Evolutionary conservation across 2,888 invertebrate genomes (phyloP).

Genomic region (Dryadula phaetusa): DNA sequence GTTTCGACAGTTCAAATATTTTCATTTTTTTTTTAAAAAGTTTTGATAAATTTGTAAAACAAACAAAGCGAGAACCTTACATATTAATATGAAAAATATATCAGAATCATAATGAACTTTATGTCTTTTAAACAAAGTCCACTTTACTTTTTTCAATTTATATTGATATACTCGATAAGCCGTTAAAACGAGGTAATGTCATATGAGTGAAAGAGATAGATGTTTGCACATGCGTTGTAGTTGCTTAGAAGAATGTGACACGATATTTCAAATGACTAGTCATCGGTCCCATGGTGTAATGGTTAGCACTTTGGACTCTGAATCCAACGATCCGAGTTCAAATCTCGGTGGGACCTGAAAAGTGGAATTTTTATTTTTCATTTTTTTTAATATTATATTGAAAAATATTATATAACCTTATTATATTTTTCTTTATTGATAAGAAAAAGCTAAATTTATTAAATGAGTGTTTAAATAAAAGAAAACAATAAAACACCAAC

Average conservation of each 20-base stretch:
- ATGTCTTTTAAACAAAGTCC: neutral
- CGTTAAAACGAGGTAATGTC: conserved; percentile 21
- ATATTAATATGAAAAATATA: too few relatives aligned
- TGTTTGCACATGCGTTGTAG: conserved; percentile 42
- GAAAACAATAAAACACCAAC: too few relatives aligned
- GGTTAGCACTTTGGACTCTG: conserved; percentile 89
- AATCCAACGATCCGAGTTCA: conserved; percentile 91
- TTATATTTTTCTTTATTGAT: too few relatives aligned
- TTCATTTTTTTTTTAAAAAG: too few relatives aligned
- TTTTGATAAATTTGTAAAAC: too few relatives aligned
- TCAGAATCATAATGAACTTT: too few relatives aligned
- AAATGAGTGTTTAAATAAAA: too few relatives aligned
- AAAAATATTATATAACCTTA: too few relatives aligned
- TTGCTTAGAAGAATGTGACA: neutral
- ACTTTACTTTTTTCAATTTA: neutral
- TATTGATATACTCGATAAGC: neutral
- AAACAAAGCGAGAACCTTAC: too few relatives aligned
- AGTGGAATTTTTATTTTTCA: conserved; percentile 34
- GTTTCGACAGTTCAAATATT: too few relatives aligned
- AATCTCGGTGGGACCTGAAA: conserved; percentile 91
- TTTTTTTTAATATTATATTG: conserved; percentile 12
- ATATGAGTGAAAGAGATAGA: conserved; percentile 39
- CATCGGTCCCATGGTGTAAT: conserved; percentile 85
- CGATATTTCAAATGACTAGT: neutral
- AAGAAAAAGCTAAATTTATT: too few relatives aligned